These are phyloP conservation scores for Pseudomyrmex dendroicus DNA, from an alignment of 1,140 invertebrate species.

Conservation along the genomic window DNA sequence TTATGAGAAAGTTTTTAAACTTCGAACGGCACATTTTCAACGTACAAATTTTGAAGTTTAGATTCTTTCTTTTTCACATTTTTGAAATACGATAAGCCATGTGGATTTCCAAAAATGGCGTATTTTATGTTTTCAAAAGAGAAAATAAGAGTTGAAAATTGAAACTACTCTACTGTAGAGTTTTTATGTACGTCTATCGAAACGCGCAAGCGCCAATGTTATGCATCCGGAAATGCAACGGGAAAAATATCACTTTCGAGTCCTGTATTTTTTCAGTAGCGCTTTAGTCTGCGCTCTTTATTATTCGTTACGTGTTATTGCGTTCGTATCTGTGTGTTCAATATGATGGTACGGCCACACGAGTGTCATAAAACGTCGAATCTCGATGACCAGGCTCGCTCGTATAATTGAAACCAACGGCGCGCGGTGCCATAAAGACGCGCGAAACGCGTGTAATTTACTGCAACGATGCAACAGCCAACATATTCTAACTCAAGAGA, in stretches of 20 bases:
- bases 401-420: slow-evolving; percentile 45
- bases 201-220: background rate
- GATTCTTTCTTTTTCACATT: background rate
- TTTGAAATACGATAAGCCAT: background rate
- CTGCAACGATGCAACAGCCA: background rate
- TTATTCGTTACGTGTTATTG: slow-evolving; percentile 11
- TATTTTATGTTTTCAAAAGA: background rate
- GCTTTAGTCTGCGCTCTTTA: slow-evolving; percentile 1
- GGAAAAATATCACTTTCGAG: slow-evolving; percentile 39
- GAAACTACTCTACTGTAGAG: background rate
- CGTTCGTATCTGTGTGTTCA: background rate
- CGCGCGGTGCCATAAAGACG: slow-evolving; percentile 22
- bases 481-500: background rate
- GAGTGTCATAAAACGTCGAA: slow-evolving; percentile 35
- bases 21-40: background rate
- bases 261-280: background rate
- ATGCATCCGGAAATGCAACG: slow-evolving; percentile 4
- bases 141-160: background rate
- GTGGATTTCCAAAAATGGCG: background rate
- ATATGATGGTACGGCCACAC: background rate
- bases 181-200: slow-evolving; percentile 12
- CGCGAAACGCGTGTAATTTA: slow-evolving; percentile 32
- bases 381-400: slow-evolving; percentile 19
- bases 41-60: background rate
- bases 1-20: background rate